Evolutionary conservation across 1,140 invertebrate genomes (phyloP).

Genomic region (Spodoptera frugiperda): DNA sequence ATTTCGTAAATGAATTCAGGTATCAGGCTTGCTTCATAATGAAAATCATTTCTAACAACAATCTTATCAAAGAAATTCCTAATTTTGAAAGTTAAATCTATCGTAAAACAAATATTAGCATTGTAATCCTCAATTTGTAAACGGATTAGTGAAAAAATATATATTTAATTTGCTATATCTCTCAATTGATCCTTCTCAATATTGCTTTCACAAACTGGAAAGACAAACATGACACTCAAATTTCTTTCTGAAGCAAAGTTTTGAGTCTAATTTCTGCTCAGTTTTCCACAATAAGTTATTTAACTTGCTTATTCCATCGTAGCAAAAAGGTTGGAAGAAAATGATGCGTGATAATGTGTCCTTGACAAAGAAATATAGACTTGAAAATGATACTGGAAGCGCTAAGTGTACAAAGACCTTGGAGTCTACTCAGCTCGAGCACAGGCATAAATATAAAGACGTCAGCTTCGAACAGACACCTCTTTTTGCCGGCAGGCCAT

Average conservation of each 20-base stretch:
- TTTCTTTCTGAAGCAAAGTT: no score
- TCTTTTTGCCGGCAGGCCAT: conserved; percentile 44
- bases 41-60: neutral
- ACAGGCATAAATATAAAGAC: conserved; percentile 16
- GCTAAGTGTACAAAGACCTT: neutral
- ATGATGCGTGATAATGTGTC: no score
- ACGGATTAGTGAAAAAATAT: neutral
- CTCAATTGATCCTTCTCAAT: neutral
- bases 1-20: neutral
- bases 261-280: no score
- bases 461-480: conserved; percentile 16
- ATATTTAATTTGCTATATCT: neutral
- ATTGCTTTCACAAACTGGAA: no score
- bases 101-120: neutral
- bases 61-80: neutral
- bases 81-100: neutral
- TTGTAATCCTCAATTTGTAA: neutral
- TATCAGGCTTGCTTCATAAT: no score
- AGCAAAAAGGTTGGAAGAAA: neutral
- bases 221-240: no score
- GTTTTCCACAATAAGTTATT: no score
- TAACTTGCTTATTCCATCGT: no score
- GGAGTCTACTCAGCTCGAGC: neutral
- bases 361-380: neutral
- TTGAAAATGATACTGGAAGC: conserved; percentile 7